These are phyloP conservation scores for Acanthopleura granulata DNA, from an alignment of 2,888 invertebrate genomes.

Conservation along the genomic window DNA sequence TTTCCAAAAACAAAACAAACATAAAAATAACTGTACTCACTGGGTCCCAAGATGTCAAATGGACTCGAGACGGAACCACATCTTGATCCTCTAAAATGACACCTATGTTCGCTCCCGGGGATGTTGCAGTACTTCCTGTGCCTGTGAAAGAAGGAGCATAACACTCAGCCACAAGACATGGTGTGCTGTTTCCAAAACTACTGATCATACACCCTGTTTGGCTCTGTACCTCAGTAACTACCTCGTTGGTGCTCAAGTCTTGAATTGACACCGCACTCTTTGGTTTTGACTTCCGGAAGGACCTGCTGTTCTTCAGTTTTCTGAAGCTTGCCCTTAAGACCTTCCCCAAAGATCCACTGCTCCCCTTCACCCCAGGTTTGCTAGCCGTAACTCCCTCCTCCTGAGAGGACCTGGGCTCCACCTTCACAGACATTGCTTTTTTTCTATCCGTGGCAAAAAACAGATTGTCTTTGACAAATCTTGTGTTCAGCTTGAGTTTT, in stretches of 20 bases:
- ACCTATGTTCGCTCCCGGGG: background rate
- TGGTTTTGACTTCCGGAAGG: background rate
- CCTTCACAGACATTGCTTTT: background rate
- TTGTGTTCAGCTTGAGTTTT: background rate
- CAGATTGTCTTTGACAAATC: slow-evolving; percentile 1
- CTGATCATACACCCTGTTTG: background rate
- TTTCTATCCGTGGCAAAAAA: background rate
- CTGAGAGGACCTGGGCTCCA: background rate
- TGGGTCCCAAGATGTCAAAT: slow-evolving; percentile 64
- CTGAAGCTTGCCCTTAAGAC: background rate
- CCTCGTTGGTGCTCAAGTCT: background rate
- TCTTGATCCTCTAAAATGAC: slow-evolving; percentile 36
- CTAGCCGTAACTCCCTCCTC: background rate
- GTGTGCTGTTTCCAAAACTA: slow-evolving; percentile 10
- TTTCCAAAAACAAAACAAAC: no score
- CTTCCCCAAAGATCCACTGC: background rate
- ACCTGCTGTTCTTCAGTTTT: background rate
- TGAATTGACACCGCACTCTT: background rate
- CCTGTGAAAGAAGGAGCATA: background rate
- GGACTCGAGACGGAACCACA: slow-evolving; percentile 50
- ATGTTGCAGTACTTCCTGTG: background rate
- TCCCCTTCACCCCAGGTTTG: no score
- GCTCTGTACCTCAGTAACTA: background rate
- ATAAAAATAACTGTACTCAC: slow-evolving; percentile 42
- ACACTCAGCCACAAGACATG: background rate